Conservation (phyloP, 1,140 invertebrate genomes). For the Leptoteleia sp. region DNA sequence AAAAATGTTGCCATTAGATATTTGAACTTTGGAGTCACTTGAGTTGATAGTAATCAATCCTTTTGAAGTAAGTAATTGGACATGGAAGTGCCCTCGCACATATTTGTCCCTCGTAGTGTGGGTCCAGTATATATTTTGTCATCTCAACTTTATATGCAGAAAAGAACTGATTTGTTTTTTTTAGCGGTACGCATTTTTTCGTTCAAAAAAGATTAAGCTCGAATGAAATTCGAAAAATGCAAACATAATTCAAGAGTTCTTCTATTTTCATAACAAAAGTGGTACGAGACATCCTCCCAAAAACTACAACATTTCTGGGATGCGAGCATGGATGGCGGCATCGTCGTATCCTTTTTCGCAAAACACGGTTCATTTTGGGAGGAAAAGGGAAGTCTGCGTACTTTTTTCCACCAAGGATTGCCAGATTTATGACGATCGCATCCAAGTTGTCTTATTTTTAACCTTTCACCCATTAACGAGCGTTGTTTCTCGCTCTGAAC, state of each 20-base stretch:
- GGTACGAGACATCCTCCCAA: constrained; percentile 25
- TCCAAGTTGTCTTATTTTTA: constrained; percentile 77
- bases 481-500: constrained; percentile 74
- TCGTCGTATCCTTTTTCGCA: constrained; percentile 50
- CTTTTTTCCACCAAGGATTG: constrained; percentile 69
- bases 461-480: constrained; percentile 81
- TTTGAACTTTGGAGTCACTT: no score
- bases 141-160: no score
- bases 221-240: constrained; percentile 44
- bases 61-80: no score
- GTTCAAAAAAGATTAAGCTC: neutral
- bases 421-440: constrained; percentile 76
- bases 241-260: constrained; percentile 25
- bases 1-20: no score
- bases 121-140: no score
- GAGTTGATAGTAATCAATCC: no score
- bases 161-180: no score
- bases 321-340: constrained; percentile 48
- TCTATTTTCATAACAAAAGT: constrained; percentile 58
- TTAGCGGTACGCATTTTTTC: neutral
- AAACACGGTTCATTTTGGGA: constrained; percentile 50
- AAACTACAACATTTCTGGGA: constrained; percentile 62
- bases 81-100: no score
- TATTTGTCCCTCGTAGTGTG: no score
- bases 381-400: constrained; percentile 52